Evolutionary conservation across 1,140 invertebrate genomes (phyloP), one percentile per base, ranked within the genome.

Genomic region (Drosophila melanica): DNA sequence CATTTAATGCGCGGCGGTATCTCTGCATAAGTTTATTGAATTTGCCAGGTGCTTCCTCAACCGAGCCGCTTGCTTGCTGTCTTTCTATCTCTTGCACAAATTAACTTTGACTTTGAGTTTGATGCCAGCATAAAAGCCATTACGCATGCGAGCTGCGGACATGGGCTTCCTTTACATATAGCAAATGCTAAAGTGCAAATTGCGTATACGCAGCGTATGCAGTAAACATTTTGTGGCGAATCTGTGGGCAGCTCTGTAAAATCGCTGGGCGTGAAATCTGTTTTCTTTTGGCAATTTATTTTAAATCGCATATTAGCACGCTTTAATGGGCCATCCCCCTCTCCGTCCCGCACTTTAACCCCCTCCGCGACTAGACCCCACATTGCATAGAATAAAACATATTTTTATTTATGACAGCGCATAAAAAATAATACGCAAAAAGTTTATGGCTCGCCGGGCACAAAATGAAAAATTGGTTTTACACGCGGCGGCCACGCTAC

Each of bases 381-480:
- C 64, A 57, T 35, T 69, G 51, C 48, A 75, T 75, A 79, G 77
- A 80, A 84, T 73, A 77, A 80, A 80, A 77, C 68, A 81, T 86
- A 77, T 84, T 80, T 77, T 81, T 86, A 85, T 84, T 84, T 84
- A 84, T 85, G 81, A 77, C 81, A 58, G 74, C 50, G 73, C 81
- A 84, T 80, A 80, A 77, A 85, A 80, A 84, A 86, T 81, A 84
- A 81, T 77, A 84, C 77, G 77, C 79, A 77, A 86, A 84, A 84
- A 84, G 84, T 84, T 77, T 84, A 84, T 84, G 81, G 81, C 74
- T 81, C 74, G 81, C n/a, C 77, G 81, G 77, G 81, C 68, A 60
- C 64, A 81, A 77, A 70, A 84, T 84, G 81, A 84, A 84, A 84
- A 84, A 86, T 84, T 84, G 81, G 81, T 86, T 86, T 86, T 81